phyloP scores from a whole-genome alignment of 2,888 invertebrate species.

The Siphlonurus alternatus region DNA sequence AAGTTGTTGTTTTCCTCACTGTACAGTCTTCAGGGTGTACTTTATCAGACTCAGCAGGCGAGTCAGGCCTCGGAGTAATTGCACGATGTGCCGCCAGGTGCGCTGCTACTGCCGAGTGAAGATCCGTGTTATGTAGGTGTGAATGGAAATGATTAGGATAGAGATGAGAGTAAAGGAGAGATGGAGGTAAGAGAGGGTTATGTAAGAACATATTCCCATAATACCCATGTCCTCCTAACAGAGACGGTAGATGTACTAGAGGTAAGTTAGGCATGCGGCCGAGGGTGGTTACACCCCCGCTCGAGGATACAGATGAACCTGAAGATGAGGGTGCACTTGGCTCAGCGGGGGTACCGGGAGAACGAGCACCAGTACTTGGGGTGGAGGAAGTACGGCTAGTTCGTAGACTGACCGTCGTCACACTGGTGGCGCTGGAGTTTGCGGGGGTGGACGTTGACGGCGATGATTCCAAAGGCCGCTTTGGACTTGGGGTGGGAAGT shows the following conservation, averaged over 20 bases:
- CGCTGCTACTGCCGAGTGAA: not conserved
- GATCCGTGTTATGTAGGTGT: not conserved
- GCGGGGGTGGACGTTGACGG: not conserved
- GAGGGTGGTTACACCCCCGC: not conserved
- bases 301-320: not conserved
- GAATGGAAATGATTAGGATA: slow-evolving; percentile 26
- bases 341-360: not conserved
- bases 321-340: not conserved
- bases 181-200: slow-evolving; percentile 54
- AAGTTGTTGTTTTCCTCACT: not conserved
- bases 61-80: not conserved
- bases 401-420: not conserved
- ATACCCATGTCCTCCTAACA: slow-evolving; percentile 3
- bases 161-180: slow-evolving; percentile 55
- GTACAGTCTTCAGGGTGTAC: not conserved
- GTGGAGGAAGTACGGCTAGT: not conserved
- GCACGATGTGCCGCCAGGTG: not conserved
- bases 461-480: not conserved
- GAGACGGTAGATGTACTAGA: not conserved
- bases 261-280: not conserved
- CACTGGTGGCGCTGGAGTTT: not conserved
- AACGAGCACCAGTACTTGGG: not conserved
- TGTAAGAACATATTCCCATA: slow-evolving; percentile 40
- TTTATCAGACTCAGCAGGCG: not conserved
- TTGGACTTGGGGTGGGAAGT: not conserved